Evolutionary conservation across 2,888 invertebrate genomes (phyloP), one percentile per base, ranked within the genome.

Genomic region (Drosophila gaucha): DNA sequence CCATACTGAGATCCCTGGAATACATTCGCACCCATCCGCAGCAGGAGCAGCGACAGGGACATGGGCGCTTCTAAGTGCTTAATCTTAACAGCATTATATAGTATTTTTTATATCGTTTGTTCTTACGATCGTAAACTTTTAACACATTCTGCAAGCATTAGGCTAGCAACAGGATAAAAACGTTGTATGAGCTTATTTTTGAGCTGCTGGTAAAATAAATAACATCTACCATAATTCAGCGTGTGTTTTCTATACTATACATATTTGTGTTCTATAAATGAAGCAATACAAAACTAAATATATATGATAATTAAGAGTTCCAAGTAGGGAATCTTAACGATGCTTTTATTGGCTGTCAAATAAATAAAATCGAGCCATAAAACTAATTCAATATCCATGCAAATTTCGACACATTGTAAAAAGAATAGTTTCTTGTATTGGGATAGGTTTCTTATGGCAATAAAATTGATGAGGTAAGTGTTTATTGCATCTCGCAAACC

Each of bases 11-110:
- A 50, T 60, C 91, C 12, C 74, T 91, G 65, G 89, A 91, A 56
- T 91, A 89, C 58, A 91, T 90, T 72, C 89, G 88, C 59, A 87
- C 89, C 14, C 90, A 91, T 80, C 91, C 91, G n/a, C 77, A 84
- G 18, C 80, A 86, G 52, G 91, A 91, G 67, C 66, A 78, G 24
- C 79, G 83, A 63, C 76, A 85, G 59, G 74, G 51, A 33, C 58
- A 69, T 16, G 55, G 49, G 4, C 68, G 47, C 16, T 76, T 80
- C 55, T 68, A 71, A 65, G 20, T 26, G 49, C 18, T 18, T 24
- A 2, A 12, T 1, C 35, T 3, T 18, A 28, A 28, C 14, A 22
- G 0, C 16, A 41, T 12, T 22, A 4, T 31, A 30, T n/a, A 31
- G n/a, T 20, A 24, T 20, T 31, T 26, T 30, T 35, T 2, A 9